These are phyloP conservation scores for Leptothorax acervorum DNA, from an alignment of 2,888 invertebrate species.

Conservation along the genomic window DNA sequence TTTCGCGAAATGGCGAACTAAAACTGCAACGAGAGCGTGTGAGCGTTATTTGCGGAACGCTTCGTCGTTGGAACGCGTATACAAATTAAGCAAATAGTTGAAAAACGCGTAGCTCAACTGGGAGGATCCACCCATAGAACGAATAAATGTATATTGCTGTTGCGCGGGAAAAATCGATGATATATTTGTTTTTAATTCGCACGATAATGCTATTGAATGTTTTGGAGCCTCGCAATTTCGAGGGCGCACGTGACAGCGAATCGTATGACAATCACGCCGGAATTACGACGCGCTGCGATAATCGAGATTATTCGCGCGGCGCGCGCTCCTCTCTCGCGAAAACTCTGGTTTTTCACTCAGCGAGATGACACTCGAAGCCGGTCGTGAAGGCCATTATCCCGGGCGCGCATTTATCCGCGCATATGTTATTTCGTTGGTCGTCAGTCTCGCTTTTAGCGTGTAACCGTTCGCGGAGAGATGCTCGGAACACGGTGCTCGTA, in stretches of 20 bases:
- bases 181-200: slow-evolving; percentile 55
- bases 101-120: slow-evolving; percentile 31
- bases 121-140: slow-evolving; percentile 10
- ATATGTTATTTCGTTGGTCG: slow-evolving; percentile 42
- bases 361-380: slow-evolving; percentile 53
- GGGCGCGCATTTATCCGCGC: slow-evolving; percentile 41
- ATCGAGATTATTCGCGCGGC: slow-evolving; percentile 47
- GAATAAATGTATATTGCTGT: slow-evolving; percentile 40
- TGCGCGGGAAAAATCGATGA: slow-evolving; percentile 35
- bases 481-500: slow-evolving; percentile 20
- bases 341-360: slow-evolving; percentile 50
- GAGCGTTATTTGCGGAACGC: slow-evolving; percentile 45
- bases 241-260: slow-evolving; percentile 47
- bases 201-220: slow-evolving; percentile 47
- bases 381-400: slow-evolving; percentile 49
- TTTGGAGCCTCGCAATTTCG: slow-evolving; percentile 50
- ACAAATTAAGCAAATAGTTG: slow-evolving; percentile 56
- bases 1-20: slow-evolving; percentile 40
- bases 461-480: slow-evolving; percentile 32
- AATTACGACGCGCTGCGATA: slow-evolving; percentile 49
- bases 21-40: slow-evolving; percentile 16
- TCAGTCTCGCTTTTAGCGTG: slow-evolving; percentile 34
- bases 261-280: slow-evolving; percentile 53
- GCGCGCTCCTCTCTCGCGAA: neutral
- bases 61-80: slow-evolving; percentile 23